phyloP scores from a whole-genome alignment of 2,888 invertebrate genomes.

The Protodeltote pygarga region DNA sequence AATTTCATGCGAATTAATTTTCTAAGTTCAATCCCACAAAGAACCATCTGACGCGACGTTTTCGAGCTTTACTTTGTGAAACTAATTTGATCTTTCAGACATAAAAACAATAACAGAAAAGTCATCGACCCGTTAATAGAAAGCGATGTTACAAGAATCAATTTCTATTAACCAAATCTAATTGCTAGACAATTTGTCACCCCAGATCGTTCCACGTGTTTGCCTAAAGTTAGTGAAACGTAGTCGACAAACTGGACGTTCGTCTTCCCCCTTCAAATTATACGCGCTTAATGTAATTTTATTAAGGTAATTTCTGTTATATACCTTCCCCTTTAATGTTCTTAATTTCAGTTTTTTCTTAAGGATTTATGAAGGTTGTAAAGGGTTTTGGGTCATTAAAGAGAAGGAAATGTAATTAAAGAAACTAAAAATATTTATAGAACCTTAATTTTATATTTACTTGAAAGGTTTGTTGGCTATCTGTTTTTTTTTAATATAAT shows the following conservation, averaged over 20 bases:
- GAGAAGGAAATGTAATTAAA: constrained; percentile 1
- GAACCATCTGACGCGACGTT: no score
- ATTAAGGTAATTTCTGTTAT: constrained; percentile 61
- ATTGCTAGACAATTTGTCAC: constrained; percentile 35
- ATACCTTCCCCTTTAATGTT: constrained; percentile 24
- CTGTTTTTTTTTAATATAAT: no score
- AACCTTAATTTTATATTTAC: no score
- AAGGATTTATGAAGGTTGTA: constrained; percentile 1
- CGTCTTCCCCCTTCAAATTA: constrained; percentile 60
- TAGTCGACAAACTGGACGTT: constrained; percentile 54
- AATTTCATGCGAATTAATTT: no score
- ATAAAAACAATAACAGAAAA: constrained; percentile 7
- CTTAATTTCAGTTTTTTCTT: constrained; percentile 29
- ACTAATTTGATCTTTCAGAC: no score
- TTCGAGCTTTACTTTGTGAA: no score
- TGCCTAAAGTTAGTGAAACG: constrained; percentile 51
- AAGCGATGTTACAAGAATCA: constrained; percentile 21
- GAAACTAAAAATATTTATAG: neutral
- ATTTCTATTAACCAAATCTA: constrained; percentile 34
- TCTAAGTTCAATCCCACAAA: no score
- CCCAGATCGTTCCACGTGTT: constrained; percentile 41
- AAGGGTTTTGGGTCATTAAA: neutral
- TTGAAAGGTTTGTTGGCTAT: no score
- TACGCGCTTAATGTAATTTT: constrained; percentile 64
- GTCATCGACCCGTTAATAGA: constrained; percentile 12